phyloP scores from a whole-genome alignment of 2,888 invertebrate genomes.

The Nomada fucata region DNA sequence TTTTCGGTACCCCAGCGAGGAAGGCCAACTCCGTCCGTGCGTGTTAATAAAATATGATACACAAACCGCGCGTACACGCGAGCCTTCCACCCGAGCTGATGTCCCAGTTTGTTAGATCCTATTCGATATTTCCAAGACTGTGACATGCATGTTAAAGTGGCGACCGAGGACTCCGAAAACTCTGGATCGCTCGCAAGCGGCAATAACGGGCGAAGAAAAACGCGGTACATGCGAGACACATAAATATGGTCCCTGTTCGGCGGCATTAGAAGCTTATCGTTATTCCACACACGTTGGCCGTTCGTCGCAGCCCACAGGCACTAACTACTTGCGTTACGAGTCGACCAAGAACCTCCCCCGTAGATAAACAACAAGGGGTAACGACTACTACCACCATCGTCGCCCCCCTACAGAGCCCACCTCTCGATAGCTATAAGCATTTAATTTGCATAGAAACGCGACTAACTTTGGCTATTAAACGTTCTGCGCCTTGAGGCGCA shows the following conservation, averaged over 20 bases:
- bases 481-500: slow-evolving; percentile 70
- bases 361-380: slow-evolving; percentile 78
- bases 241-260: slow-evolving; percentile 76
- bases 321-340: slow-evolving; percentile 81
- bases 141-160: slow-evolving; percentile 47
- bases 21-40: not conserved
- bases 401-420: slow-evolving; percentile 58
- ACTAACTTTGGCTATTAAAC: slow-evolving; percentile 81
- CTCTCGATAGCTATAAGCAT: slow-evolving; percentile 78
- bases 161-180: slow-evolving; percentile 23
- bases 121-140: slow-evolving; percentile 49
- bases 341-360: slow-evolving; percentile 74
- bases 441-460: slow-evolving; percentile 82
- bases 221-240: slow-evolving; percentile 76
- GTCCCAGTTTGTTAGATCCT: slow-evolving; percentile 54
- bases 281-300: slow-evolving; percentile 82
- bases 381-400: slow-evolving; percentile 58
- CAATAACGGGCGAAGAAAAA: slow-evolving; percentile 73
- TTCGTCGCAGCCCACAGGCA: slow-evolving; percentile 78
- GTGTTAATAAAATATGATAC: slow-evolving; percentile 41
- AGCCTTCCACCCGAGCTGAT: slow-evolving; percentile 17
- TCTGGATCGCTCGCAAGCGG: slow-evolving; percentile 61
- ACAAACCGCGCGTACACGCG: not conserved
- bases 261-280: slow-evolving; percentile 80
- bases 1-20: not conserved